These are phyloP conservation scores for Cheilosia vulpina DNA, from an alignment of 2,888 invertebrate genomes.

Conservation along the genomic window DNA sequence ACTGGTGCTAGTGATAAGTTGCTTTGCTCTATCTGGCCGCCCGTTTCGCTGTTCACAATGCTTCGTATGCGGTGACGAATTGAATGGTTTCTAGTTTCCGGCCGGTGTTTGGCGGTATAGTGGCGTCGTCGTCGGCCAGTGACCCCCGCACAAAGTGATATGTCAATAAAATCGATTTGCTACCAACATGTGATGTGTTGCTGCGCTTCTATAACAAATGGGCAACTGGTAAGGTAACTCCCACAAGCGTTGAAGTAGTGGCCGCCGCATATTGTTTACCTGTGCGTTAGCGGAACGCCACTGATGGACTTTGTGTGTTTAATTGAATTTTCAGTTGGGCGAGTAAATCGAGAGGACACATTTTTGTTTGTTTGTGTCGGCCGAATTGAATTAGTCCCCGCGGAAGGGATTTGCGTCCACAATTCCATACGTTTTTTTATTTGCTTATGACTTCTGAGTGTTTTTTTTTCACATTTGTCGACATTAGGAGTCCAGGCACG, in stretches of 20 bases:
- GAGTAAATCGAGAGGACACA: too few relatives aligned
- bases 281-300: conserved; percentile 1
- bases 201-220: neutral
- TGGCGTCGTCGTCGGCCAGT: neutral
- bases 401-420: neutral
- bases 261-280: neutral
- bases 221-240: neutral
- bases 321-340: conserved; percentile 6
- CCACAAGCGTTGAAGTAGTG: neutral
- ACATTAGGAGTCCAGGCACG: too few relatives aligned
- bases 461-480: too few relatives aligned
- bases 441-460: too few relatives aligned
- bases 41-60: too few relatives aligned
- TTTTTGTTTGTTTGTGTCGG: too few relatives aligned
- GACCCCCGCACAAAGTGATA: neutral
- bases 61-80: too few relatives aligned
- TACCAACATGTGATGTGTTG: conserved; percentile 1
- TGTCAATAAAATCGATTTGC: conserved; percentile 11
- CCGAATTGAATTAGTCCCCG: neutral
- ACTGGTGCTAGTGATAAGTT: too few relatives aligned
- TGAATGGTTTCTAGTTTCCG: too few relatives aligned
- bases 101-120: too few relatives aligned
- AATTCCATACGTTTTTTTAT: too few relatives aligned
- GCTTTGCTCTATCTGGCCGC: too few relatives aligned
- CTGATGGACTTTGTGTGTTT: conserved; percentile 2